Conservation (phyloP, 2,113 vertebrate genomes). For the Penelope pileata region DNA sequence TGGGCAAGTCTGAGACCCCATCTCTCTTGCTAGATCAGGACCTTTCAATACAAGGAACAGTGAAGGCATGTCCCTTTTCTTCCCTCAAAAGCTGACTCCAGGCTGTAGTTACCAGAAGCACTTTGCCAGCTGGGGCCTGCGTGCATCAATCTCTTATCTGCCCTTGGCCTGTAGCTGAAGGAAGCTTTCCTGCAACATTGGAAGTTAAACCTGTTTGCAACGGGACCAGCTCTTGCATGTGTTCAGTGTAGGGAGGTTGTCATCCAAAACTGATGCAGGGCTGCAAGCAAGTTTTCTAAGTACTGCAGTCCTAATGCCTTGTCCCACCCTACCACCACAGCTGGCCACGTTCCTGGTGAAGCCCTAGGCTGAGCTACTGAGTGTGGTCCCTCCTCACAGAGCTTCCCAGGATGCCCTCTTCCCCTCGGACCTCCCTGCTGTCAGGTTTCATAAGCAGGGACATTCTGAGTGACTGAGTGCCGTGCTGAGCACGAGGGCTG, state of each 20-base stretch:
- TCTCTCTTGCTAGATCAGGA: not conserved
- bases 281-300: not conserved
- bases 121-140: not conserved
- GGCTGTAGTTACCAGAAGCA: not conserved
- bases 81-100: not conserved
- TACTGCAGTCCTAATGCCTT: not conserved
- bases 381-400: not conserved
- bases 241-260: not conserved
- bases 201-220: not conserved
- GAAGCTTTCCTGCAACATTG: not conserved
- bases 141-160: not conserved
- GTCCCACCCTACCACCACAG: not conserved
- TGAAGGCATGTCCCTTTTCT: not conserved
- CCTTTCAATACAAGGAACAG: not conserved
- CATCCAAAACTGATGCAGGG: not conserved
- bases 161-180: accelerated
- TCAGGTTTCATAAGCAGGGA: not conserved
- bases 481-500: not conserved
- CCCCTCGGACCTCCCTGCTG: not conserved
- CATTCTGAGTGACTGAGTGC: not conserved
- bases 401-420: not conserved
- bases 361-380: not conserved
- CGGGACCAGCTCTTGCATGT: not conserved
- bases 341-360: accelerated
- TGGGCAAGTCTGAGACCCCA: not conserved